Evolutionary conservation across 2,888 invertebrate genomes (phyloP).

Genomic region (Heliconius erato): DNA sequence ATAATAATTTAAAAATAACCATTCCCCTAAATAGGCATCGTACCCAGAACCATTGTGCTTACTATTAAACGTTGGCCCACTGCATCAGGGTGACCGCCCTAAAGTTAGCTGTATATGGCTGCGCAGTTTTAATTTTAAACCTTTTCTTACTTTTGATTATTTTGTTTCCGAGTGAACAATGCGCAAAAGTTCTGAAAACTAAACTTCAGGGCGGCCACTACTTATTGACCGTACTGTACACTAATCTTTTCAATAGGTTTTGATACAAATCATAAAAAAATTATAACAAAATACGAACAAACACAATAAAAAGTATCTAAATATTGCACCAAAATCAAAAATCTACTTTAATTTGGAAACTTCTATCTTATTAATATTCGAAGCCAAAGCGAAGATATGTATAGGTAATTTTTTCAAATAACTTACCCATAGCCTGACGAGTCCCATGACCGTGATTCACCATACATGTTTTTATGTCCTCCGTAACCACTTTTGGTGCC

Average conservation of each 20-base stretch:
- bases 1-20: not conserved
- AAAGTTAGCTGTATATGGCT: too few relatives aligned
- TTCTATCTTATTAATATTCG: not conserved
- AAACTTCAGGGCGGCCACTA: too few relatives aligned
- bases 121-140: too few relatives aligned
- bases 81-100: too few relatives aligned
- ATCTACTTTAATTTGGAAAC: not conserved
- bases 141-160: too few relatives aligned
- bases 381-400: too few relatives aligned
- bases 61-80: not conserved
- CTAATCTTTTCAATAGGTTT: too few relatives aligned
- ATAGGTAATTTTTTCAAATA: not conserved
- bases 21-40: not conserved
- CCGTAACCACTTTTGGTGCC: constrained; percentile 64
- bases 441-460: constrained; percentile 67
- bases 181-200: too few relatives aligned
- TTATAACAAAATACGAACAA: not conserved
- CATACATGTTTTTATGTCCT: constrained; percentile 56
- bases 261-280: not conserved
- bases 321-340: not conserved
- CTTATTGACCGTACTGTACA: too few relatives aligned
- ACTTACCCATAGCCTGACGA: constrained; percentile 69
- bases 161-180: too few relatives aligned
- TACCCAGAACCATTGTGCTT: not conserved
- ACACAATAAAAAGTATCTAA: not conserved